phyloP scores from a whole-genome alignment of 2,888 invertebrate species.

The Cephus nigrinus region DNA sequence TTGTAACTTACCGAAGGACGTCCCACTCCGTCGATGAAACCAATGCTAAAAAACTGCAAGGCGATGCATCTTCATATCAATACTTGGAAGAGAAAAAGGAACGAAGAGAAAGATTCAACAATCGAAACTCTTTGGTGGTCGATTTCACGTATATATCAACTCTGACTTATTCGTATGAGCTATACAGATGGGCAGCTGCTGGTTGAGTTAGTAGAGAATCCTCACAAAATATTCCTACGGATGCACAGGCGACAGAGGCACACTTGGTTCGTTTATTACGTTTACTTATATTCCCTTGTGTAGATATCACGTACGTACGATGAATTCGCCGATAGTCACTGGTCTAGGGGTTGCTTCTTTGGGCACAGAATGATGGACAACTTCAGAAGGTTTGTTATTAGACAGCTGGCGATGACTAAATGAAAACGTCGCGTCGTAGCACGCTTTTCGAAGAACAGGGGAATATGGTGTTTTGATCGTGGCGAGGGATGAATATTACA shows the following conservation, averaged over 20 bases:
- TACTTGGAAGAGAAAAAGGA: not conserved
- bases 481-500: not conserved
- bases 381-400: not conserved
- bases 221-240: not conserved
- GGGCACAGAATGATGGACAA: not conserved
- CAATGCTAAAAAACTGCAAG: slow-evolving; percentile 61
- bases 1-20: slow-evolving; percentile 52
- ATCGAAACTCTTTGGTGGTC: not conserved
- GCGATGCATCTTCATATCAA: slow-evolving; percentile 46
- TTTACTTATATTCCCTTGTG: not conserved
- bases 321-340: not conserved
- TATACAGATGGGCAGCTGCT: not conserved
- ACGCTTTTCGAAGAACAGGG: not conserved
- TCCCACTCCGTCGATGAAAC: slow-evolving; percentile 37
- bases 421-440: not conserved
- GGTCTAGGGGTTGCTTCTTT: not conserved
- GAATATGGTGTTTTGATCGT: not conserved
- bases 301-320: not conserved
- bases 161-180: not conserved
- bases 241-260: not conserved
- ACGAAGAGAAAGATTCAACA: not conserved
- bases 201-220: not conserved
- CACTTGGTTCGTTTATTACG: not conserved
- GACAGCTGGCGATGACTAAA: not conserved
- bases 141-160: not conserved